Conservation (phyloP, 2,113 vertebrate genomes). For the Ranitomeya imitator region DNA sequence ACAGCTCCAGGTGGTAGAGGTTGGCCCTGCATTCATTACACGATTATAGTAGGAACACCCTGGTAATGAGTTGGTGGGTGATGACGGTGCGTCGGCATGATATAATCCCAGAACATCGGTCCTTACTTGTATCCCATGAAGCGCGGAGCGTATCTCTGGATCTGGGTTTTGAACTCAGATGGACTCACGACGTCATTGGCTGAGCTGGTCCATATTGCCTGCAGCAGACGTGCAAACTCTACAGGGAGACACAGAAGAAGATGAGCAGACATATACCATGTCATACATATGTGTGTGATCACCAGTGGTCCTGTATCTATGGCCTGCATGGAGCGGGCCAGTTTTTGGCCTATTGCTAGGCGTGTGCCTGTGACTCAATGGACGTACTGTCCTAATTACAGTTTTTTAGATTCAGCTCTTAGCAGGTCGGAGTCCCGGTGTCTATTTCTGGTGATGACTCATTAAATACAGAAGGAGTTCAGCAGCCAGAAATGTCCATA, state of each 20-base stretch:
- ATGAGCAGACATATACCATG: too few relatives aligned
- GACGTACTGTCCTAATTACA: background rate
- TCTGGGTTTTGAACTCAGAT: constrained; percentile 91
- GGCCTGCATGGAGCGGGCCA: background rate
- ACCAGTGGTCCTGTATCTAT: background rate
- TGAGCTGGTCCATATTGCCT: constrained; percentile 87
- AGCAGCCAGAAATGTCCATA: background rate
- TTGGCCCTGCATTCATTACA: too few relatives aligned
- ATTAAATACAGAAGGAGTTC: background rate
- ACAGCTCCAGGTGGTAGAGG: too few relatives aligned
- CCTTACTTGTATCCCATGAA: constrained; percentile 94
- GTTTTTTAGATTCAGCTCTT: constrained; percentile 7
- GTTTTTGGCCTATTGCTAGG: constrained; percentile 7
- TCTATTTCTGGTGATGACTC: constrained; percentile 27
- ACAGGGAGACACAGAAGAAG: background rate
- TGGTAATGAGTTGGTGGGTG: too few relatives aligned
- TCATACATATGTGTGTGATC: too few relatives aligned
- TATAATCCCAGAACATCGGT: background rate
- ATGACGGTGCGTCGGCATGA: background rate
- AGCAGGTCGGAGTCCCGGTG: constrained; percentile 4
- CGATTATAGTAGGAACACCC: too few relatives aligned
- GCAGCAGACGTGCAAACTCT: constrained; percentile 94
- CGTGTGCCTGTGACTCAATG: constrained; percentile 9
- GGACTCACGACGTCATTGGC: constrained; percentile 87
- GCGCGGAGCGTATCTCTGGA: constrained; percentile 90